phyloP scores from a whole-genome alignment of 1,140 invertebrate genomes.

The Ylistrum balloti region DNA sequence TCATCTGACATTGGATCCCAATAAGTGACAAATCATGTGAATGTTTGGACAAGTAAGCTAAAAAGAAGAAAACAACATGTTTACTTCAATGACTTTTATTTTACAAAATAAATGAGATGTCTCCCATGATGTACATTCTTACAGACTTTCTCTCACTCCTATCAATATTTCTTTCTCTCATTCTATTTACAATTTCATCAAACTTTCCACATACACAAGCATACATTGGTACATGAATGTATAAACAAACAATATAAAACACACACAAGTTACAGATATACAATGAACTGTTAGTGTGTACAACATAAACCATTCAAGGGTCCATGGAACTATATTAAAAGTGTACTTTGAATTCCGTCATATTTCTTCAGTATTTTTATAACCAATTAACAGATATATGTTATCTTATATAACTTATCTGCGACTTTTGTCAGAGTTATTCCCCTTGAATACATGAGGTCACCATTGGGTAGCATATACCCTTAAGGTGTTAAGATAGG shows the following conservation, averaged over 20 bases:
- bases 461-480: no score
- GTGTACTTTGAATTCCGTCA: no score
- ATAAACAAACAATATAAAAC: neutral
- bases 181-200: neutral
- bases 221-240: neutral
- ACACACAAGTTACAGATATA: neutral
- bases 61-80: neutral
- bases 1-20: no score
- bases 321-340: no score
- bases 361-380: no score
- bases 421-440: neutral
- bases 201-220: neutral
- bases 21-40: no score
- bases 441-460: neutral
- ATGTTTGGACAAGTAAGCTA: no score
- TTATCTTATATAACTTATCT: neutral
- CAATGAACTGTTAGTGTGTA: neutral
- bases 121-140: neutral
- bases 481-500: no score
- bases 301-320: no score
- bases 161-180: neutral
- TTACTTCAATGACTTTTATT: slow-evolving; percentile 8
- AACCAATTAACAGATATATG: no score
- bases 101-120: slow-evolving; percentile 16
- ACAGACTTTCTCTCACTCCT: neutral